Evolutionary conservation across 2,888 invertebrate genomes (phyloP).

Genomic region (Acleris laterana): DNA sequence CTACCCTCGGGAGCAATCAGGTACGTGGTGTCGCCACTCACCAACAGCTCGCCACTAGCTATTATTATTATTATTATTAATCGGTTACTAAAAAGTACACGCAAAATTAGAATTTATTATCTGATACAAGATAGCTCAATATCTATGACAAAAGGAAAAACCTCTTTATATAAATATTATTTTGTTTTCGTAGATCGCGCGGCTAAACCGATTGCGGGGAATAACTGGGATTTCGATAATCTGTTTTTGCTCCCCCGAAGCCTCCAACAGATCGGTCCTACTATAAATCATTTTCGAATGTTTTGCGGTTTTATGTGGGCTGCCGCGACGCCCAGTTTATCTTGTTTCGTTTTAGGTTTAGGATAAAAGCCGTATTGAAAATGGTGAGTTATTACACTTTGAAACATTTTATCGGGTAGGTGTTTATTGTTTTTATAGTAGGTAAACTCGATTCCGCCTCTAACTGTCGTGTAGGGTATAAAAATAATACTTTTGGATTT

Average conservation of each 20-base stretch:
- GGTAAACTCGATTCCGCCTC: conserved; percentile 1
- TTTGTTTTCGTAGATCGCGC: conserved; percentile 49
- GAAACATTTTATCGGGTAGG: conserved; percentile 14
- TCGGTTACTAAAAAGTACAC: too few species aligned
- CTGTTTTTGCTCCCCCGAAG: conserved; percentile 73
- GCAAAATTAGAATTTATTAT: too few species aligned
- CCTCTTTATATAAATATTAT: conserved; percentile 7
- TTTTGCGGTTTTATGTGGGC: conserved; percentile 76
- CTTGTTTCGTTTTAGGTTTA: conserved; percentile 68
- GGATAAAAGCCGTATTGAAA: conserved; percentile 49
- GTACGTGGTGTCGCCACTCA: too few species aligned
- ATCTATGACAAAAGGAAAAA: neutral
- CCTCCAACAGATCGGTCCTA: conserved; percentile 70
- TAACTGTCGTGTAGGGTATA: too few species aligned
- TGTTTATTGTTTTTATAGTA: conserved; percentile 26
- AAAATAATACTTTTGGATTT: too few species aligned
- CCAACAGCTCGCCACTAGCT: too few species aligned
- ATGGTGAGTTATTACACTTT: conserved; percentile 52
- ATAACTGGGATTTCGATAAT: conserved; percentile 75
- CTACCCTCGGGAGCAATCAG: too few species aligned
- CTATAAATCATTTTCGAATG: conserved; percentile 79
- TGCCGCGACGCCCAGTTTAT: conserved; percentile 68
- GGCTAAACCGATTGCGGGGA: conserved; percentile 65
- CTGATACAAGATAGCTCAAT: too few species aligned
- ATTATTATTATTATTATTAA: too few species aligned